Base-by-base conservation (phyloP, 2,888 invertebrate genomes). In the Cotesia congregata region DNA sequence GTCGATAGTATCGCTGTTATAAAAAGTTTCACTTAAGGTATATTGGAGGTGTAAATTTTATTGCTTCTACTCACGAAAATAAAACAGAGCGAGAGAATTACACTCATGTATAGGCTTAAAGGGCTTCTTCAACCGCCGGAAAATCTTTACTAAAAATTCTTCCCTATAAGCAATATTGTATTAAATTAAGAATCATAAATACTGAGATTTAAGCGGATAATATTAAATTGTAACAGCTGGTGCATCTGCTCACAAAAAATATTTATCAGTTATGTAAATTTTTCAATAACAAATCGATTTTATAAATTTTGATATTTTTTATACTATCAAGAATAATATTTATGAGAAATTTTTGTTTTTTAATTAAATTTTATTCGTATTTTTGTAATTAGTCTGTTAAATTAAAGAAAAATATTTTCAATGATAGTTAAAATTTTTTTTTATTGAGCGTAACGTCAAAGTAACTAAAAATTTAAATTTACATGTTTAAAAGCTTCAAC, bases 231-330 rank as follows among this genome's bases (percentile, higher is more conserved):
- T 15, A 17, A 62, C 62, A 62, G 62, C 15, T 62, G 62, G 20
- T 62, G 62, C 15, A 62, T 17, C 20, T 62, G 62, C 50, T 50
- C 50, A 50, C 9, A 7, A 62, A 62, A 17, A 6, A 6, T 62
- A 17, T 17, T n/a, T 62, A 7, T 62, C 20, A 15, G 62, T 62
- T 62, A 20, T 62, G 20, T n/a, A 62, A 62, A 17, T 62, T 62
- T 62, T 15, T 62, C 62, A 17, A 62, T 62, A 20, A 62, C 20
- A 62, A 62, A 62, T 62, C 62, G 62, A n/a, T 62, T 62, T 20
- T 12, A 50, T 7, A 50, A 12, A 50, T 50, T 50, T 50, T 12
- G 50, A 50, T 50, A 50, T 30, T 30, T 30, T 30, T 30, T 30
- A 30, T 30, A 30, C 30, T 3, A 30, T 30, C 3, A 30, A 30